Conservation (phyloP, 2,797 vertebrate species). For the Tamandua tetradactyla region DNA sequence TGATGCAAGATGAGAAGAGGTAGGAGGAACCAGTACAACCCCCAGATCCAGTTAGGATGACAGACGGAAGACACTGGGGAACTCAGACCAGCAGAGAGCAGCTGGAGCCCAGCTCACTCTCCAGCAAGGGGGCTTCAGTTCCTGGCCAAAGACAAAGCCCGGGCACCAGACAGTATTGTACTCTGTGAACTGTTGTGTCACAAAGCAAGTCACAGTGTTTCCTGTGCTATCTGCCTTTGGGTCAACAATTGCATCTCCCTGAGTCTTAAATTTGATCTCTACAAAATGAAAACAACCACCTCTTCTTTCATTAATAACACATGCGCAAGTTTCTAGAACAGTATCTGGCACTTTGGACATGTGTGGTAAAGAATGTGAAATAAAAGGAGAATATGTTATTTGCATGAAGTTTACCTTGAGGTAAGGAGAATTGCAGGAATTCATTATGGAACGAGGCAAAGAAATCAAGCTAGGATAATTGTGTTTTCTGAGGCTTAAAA, state of each 20-base stretch:
- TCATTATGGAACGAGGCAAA: background rate
- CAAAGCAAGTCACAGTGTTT: background rate
- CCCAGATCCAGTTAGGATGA: background rate
- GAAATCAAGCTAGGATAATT: background rate
- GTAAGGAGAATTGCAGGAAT: background rate
- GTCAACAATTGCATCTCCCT: background rate
- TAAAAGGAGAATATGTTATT: background rate
- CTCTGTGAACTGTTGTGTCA: background rate
- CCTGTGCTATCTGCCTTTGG: background rate
- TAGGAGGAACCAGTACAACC: background rate
- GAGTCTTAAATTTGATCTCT: background rate
- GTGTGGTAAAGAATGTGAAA: background rate
- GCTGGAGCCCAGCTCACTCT: background rate
- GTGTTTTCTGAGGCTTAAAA: conserved; percentile 6
- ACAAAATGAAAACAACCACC: background rate
- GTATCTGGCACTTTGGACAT: background rate
- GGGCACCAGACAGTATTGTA: no score
- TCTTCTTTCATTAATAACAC: background rate
- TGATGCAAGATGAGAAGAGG: background rate
- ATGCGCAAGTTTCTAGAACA: background rate
- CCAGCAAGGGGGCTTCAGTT: background rate
- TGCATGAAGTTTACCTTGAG: conserved; percentile 26
- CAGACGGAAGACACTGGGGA: background rate
- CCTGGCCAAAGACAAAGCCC: background rate
- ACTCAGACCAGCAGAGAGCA: background rate